phyloP scores from a whole-genome alignment of 2,113 vertebrate genomes.

The human (Homo sapiens) region GRCh38 chr11:122723001-122723500 shows the following conservation, averaged over 20 bases:
- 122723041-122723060: background rate
- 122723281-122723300: constrained; percentile 60
- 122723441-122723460: background rate
- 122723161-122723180: background rate
- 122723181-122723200: background rate
- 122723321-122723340: background rate
- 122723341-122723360: background rate
- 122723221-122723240: constrained; percentile 45
- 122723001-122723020: background rate
- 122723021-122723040: background rate
- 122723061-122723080: background rate
- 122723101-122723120: background rate
- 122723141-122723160: background rate
- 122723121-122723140: background rate
- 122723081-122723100: background rate
- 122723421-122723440: background rate
- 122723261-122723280: constrained; percentile 37
- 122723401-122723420: background rate
- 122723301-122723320: constrained; percentile 42
- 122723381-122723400: background rate
- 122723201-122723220: constrained; percentile 49
- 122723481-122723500: background rate
- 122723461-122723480: background rate
- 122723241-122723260: constrained; percentile 50
- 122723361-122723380: background rate